phyloP scores from a whole-genome alignment of 2,888 invertebrate genomes.

The Pseudanteris insignis region DNA sequence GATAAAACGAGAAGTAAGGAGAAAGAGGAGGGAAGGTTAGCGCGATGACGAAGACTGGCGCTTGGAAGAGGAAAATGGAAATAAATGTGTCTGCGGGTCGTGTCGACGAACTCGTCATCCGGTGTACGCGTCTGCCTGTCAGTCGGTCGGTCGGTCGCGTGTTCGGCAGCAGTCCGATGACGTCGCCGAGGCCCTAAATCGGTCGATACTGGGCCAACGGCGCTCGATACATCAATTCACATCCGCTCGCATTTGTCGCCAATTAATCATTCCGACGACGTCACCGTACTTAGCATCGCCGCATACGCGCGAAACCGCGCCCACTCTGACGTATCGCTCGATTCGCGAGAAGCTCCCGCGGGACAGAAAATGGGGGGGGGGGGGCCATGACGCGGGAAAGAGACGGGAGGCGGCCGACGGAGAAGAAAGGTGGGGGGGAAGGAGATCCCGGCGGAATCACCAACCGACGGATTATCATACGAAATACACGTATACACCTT shows the following conservation, averaged over 20 bases:
- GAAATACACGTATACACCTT: conserved; percentile 33
- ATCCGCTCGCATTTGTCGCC: conserved; percentile 60
- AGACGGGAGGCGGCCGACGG: conserved; percentile 5
- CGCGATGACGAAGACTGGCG: conserved; percentile 4
- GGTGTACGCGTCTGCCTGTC: conserved; percentile 22
- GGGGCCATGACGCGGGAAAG: conserved; percentile 9
- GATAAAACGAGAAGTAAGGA: not conserved
- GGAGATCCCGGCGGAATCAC: conserved; percentile 15
- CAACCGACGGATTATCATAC: conserved; percentile 20
- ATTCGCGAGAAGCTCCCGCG: conserved; percentile 15
- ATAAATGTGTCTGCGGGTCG: conserved; percentile 41
- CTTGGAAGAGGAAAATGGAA: conserved; percentile 23
- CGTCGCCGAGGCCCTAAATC: conserved; percentile 54
- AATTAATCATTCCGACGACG: conserved; percentile 59
- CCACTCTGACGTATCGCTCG: conserved; percentile 45
- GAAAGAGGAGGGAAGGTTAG: not conserved
- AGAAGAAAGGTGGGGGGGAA: conserved; percentile 22
- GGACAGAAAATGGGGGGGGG: conserved; percentile 12
- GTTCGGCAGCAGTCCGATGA: not conserved
- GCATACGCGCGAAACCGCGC: conserved; percentile 27
- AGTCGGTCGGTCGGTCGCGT: conserved; percentile 26
- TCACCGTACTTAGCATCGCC: conserved; percentile 54
- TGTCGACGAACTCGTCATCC: conserved; percentile 43
- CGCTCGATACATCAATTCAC: conserved; percentile 62
- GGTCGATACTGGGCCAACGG: conserved; percentile 58